Evolutionary conservation across 92 coral and sea anemone species (phyloP).

Genomic region (Phenganax subtilis): DNA sequence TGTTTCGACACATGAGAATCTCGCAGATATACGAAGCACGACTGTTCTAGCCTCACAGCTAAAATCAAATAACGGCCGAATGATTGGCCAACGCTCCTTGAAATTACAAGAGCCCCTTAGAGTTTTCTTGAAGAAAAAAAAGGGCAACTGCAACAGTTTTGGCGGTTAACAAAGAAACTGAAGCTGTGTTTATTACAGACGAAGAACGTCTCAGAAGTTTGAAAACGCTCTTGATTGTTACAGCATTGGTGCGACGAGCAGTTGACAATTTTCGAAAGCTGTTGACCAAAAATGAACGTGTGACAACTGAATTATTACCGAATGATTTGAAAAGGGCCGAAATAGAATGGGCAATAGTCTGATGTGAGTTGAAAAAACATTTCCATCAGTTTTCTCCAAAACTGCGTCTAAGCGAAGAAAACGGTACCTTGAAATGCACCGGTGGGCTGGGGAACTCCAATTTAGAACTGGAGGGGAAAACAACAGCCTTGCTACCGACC

Average conservation of each 20-base stretch:
- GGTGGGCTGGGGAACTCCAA: neutral
- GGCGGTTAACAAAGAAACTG: neutral
- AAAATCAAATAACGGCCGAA: neutral
- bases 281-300: neutral
- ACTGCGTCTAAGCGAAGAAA: too few species aligned
- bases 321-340: neutral
- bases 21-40: too few species aligned
- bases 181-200: neutral
- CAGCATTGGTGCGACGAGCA: constrained; percentile 19
- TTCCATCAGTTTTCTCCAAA: too few species aligned
- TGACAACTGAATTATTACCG: neutral
- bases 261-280: neutral
- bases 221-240: neutral
- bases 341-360: neutral
- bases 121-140: neutral
- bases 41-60: neutral
- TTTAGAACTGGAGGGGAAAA: neutral
- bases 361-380: neutral
- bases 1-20: neutral
- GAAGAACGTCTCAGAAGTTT: neutral
- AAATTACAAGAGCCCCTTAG: neutral
- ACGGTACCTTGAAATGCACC: too few species aligned
- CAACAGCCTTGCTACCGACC: neutral
- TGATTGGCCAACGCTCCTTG: neutral
- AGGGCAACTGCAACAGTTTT: neutral